phyloP scores from a whole-genome alignment of 2,797 vertebrate species.

The Thamnophis elegans region DNA sequence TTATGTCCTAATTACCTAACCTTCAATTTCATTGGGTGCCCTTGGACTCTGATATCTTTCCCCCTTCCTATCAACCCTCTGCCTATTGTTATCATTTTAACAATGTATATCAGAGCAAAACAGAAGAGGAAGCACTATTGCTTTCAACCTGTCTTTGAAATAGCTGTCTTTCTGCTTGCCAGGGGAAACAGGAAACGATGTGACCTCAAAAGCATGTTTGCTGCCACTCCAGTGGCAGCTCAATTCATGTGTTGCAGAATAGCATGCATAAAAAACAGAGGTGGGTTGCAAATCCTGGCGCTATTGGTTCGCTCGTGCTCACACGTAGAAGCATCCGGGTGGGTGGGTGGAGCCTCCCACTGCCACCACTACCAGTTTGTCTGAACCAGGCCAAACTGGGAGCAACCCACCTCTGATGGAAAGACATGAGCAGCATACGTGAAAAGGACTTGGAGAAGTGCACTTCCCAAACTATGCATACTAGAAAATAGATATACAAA shows the following conservation, averaged over 20 bases:
- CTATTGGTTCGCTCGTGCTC: too few relatives aligned
- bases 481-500: not conserved
- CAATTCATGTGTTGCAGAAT: not conserved
- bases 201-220: not conserved
- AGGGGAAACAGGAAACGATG: not conserved
- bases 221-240: not conserved
- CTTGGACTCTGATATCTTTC: not conserved
- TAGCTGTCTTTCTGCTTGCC: not conserved
- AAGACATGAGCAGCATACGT: not conserved
- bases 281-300: too few relatives aligned
- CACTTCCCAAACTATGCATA: not conserved
- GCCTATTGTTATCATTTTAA: not conserved
- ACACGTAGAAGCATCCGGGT: too few relatives aligned
- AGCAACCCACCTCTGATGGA: too few relatives aligned
- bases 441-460: not conserved
- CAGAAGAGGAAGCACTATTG: not conserved
- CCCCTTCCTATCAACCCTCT: not conserved
- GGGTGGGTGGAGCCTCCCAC: too few relatives aligned
- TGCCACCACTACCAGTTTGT: too few relatives aligned
- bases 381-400: too few relatives aligned
- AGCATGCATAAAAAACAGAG: not conserved
- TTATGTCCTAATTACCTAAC: not conserved
- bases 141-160: not conserved
- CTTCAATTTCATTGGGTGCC: not conserved
- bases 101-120: not conserved